phyloP scores from a whole-genome alignment of 2,797 vertebrate genomes.

The Sebastolobus alascanus region DNA sequence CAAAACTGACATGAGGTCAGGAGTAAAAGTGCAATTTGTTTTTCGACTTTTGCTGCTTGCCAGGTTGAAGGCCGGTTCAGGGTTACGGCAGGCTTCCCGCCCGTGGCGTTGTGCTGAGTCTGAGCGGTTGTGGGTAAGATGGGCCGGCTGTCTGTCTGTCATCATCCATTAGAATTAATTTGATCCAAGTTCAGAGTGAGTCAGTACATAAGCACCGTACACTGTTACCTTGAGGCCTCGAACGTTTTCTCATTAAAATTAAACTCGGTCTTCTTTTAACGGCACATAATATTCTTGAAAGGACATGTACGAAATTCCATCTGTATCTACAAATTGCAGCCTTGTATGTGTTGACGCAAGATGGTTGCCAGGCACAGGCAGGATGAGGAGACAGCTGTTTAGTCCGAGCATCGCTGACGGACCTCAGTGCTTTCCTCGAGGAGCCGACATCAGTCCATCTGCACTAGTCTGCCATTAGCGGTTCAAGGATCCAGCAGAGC shows the following conservation, averaged over 20 bases:
- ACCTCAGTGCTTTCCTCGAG: constrained; percentile 64
- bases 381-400: constrained; percentile 63
- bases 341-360: constrained; percentile 56
- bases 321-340: constrained; percentile 51
- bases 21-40: constrained; percentile 34
- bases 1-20: constrained; percentile 47
- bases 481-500: constrained; percentile 63
- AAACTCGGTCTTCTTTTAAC: constrained; percentile 23
- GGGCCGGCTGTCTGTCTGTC: constrained; percentile 45
- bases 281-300: constrained; percentile 35
- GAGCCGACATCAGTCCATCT: constrained; percentile 74
- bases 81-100: constrained; percentile 4
- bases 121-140: constrained; percentile 23
- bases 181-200: constrained; percentile 38
- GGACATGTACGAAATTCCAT: constrained; percentile 40
- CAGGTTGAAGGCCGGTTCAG: constrained; percentile 45
- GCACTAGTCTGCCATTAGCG: constrained; percentile 73
- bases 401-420: constrained; percentile 55
- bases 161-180: constrained; percentile 52
- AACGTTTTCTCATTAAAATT: constrained; percentile 49
- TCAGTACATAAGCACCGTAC: constrained; percentile 18
- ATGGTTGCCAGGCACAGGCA: constrained; percentile 60
- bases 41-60: constrained; percentile 16
- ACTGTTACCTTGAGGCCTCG: constrained; percentile 41
- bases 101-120: constrained; percentile 17